Base-by-base conservation (phyloP, 2,888 invertebrate species). In the Pristionchus arcanus region DNA sequence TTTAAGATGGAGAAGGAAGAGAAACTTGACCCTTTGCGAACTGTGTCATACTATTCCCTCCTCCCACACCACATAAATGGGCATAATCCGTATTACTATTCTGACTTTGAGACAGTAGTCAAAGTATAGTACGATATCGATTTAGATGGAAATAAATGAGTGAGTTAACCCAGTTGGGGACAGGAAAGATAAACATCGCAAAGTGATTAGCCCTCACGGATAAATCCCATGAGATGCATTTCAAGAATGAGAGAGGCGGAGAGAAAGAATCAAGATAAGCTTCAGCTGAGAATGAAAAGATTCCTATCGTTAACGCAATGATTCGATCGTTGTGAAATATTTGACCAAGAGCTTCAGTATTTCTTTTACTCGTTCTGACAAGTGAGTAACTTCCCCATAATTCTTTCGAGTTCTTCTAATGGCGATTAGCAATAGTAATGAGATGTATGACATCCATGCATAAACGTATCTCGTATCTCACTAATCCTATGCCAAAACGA, bases 101-200 rank as follows among this genome's bases (percentile, higher is more conserved):
- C 63, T 86, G 83, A 83, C 83, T 53, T 28, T 42, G 49, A 28
- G 49, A 83, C 49, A 49, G 83, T 83, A 83, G 25, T 83, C 74
- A 34, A 28, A 68, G 37, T 34, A 77, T 31, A n/a, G 83, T 83
- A 83, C 49, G 83, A 28, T 53, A 53, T 83, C n/a, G n/a, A 83
- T 83, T 53, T 11, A 11, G 49, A 83, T n/a, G n/a, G 31, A 28
- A 37, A 74, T 34, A 34, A 37, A 68, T 68, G 28, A 28, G 7
- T 68, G 74, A 37, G 74, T 74, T 74, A 74, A 74, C 74, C 74
- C 74, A 74, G 37, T 74, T 74, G 74, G 31, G 68, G 74, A 74
- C 34, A 37, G 74, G 74, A 74, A 34, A 74, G 74, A 74, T 74
- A 74, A 74, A 74, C 74, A 74, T 68, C 34, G 25, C 1, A 74